These are phyloP conservation scores for Ascaphus truei DNA, from an alignment of 2,113 vertebrate genomes.

Conservation along the genomic window DNA sequence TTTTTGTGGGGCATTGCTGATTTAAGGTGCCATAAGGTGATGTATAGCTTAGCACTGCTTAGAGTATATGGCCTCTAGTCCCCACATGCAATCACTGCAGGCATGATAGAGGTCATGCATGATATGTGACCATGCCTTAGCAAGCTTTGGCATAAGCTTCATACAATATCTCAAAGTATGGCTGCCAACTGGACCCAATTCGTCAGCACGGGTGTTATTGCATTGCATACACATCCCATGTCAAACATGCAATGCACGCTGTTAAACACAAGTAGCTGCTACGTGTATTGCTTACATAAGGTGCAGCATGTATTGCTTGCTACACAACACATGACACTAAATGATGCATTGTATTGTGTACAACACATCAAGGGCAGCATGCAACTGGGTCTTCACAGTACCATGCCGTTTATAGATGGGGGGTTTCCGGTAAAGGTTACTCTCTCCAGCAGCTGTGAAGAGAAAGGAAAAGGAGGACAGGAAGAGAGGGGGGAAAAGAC, in stretches of 20 bases:
- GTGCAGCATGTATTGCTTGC: no score
- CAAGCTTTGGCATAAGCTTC: background rate
- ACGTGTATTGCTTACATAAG: background rate
- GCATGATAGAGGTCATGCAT: background rate
- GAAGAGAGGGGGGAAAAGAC: slow-evolving; percentile 17
- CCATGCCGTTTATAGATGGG: slow-evolving; percentile 97
- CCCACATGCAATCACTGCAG: background rate
- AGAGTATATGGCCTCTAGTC: background rate
- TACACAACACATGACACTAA: background rate
- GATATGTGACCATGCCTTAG: background rate
- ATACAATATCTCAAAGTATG: background rate
- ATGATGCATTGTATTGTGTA: background rate
- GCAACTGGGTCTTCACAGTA: slow-evolving; percentile 63
- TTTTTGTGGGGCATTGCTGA: no score
- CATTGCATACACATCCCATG: background rate
- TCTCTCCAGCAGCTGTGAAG: slow-evolving; percentile 83
- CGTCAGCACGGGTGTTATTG: background rate
- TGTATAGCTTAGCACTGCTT: slow-evolving; percentile 11
- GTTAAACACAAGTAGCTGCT: background rate
- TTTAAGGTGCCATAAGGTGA: no score
- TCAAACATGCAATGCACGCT: background rate
- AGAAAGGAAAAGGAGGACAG: slow-evolving; percentile 50
- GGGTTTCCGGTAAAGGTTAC: slow-evolving; percentile 96
- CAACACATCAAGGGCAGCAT: background rate
- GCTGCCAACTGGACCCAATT: background rate